Evolutionary conservation across 2,888 invertebrate species (phyloP).

Genomic region (Mesochorus sp.): DNA sequence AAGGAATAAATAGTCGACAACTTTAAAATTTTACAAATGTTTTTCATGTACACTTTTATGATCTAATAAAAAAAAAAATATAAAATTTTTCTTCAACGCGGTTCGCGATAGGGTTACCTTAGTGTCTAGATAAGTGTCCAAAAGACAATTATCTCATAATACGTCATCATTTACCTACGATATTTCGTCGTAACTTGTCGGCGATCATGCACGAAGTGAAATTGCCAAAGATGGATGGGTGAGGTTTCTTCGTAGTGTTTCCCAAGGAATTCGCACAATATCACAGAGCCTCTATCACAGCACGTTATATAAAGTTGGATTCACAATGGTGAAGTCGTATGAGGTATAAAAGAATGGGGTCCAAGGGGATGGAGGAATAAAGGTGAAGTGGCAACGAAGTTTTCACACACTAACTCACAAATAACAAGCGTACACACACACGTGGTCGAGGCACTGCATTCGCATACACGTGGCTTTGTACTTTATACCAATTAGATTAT

Average conservation of each 20-base stretch:
- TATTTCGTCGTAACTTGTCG: no score
- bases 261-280: conserved; percentile 61
- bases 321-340: conserved; percentile 51
- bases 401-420: conserved; percentile 25
- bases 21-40: no score
- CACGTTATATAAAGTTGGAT: conserved; percentile 62
- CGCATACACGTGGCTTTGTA: conserved; percentile 22
- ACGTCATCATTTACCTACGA: no score
- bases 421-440: conserved; percentile 15
- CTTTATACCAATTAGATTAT: background rate
- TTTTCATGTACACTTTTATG: no score
- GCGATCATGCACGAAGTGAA: background rate
- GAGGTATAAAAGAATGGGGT: background rate
- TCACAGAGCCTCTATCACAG: conserved; percentile 72
- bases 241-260: background rate
- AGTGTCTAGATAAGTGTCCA: no score
- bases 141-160: no score
- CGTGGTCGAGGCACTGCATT: conserved; percentile 13
- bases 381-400: background rate
- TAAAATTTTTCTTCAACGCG: no score
- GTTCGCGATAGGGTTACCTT: no score
- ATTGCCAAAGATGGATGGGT: background rate
- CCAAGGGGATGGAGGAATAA: background rate
- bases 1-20: no score
- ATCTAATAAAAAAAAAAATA: no score